Base-by-base conservation (phyloP, 2,888 invertebrate genomes). In the Dicranocentrus wangi region DNA sequence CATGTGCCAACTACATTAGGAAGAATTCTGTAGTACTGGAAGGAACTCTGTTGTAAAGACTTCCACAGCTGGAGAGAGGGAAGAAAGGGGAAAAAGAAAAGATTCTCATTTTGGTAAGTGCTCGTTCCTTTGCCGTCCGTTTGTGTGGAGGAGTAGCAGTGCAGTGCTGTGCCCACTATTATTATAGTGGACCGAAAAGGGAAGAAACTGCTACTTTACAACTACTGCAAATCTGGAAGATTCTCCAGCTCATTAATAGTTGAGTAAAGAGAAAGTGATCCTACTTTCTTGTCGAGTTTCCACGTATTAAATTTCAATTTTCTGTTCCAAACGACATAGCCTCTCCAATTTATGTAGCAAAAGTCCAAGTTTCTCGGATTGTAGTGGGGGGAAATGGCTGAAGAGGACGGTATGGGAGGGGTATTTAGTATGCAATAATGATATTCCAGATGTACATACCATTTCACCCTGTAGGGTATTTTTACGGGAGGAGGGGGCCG, bases 301-400 rank as follows among this genome's bases (percentile, higher is more conserved):
- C 69, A 77, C 61, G 78, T 78, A 78, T 78, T 78, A 78, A 78
- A 78, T 78, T 78, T 78, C 78, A 78, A 78, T 78, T 77, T 76
- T 78, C 70, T 70, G 42, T 70, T 61, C 78, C 75, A 76, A 55
- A 68, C 75, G 75, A 76, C 75, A 76, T 28, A 60, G 58, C 28
- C 68, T 66, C 27, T 17, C 60, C 66, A 76, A 66, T 76, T 76
- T 76, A 76, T 76, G 58, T 76, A 60, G 66, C 43, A 58, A 55
- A 76, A 68, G 68, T 58, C 68, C 58, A 68, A 58, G 42, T 60
- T 68, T 76, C 43, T 66, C 19, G 21, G 39, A 58, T 47, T 68
- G 66, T 23, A 55, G 17, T 55, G 55, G 25, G 1, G 21, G 8
- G 19, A 55, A 28, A 72, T 25, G 42, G 28, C 28, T 55, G 65